These are phyloP conservation scores for Alectura lathami DNA, from an alignment of 2,113 vertebrate genomes.

Conservation along the genomic window DNA sequence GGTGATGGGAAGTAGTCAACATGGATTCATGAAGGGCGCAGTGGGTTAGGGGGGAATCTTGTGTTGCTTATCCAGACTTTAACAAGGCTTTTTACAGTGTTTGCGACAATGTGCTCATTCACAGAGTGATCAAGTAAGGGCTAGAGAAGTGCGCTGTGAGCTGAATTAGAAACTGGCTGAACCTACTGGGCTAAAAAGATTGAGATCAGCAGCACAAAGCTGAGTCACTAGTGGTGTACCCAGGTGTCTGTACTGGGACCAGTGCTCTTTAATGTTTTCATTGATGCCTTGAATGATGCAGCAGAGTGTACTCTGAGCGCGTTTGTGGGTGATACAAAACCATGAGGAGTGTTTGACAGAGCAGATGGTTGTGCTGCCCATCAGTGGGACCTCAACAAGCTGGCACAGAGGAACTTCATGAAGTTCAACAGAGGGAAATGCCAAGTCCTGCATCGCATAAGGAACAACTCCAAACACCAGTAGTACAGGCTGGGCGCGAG, in stretches of 20 bases:
- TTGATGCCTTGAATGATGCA: not conserved
- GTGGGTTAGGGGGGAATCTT: not conserved
- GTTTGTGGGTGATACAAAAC: not conserved
- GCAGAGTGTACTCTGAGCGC: not conserved
- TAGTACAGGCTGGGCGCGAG: not conserved
- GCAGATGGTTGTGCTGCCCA: not conserved
- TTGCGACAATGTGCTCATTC: not conserved
- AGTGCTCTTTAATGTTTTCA: not conserved
- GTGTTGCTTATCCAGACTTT: not conserved
- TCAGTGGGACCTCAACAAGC: not conserved
- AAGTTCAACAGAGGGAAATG: not conserved
- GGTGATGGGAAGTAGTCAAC: not conserved
- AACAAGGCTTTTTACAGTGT: not conserved
- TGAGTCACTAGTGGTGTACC: not conserved
- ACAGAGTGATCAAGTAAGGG: not conserved
- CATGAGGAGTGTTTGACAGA: not conserved
- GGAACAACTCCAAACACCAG: not conserved
- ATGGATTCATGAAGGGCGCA: not conserved
- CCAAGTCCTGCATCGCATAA: not conserved
- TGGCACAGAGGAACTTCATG: not conserved
- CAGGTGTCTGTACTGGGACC: not conserved
- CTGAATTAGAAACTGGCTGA: not conserved
- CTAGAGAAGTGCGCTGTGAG: not conserved
- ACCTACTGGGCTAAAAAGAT: not conserved
- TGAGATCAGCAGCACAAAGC: not conserved